phyloP scores from a whole-genome alignment of 2,797 vertebrate genomes.

The Pseudocheirus occidentalis region DNA sequence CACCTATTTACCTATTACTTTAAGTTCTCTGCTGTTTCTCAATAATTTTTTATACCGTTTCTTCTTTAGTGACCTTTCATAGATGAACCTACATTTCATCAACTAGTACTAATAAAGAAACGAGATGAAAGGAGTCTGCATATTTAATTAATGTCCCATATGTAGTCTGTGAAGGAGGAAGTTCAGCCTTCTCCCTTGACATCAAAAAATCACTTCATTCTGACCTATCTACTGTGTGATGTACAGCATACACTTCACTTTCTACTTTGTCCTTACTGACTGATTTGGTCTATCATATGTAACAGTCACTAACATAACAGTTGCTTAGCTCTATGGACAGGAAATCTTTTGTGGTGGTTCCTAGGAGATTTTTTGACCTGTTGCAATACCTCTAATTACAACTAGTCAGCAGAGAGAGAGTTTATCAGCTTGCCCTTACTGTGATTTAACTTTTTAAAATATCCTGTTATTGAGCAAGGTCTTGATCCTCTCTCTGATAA shows the following conservation, averaged over 20 bases:
- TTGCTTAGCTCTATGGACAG: background rate
- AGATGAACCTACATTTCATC: background rate
- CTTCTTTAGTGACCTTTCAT: background rate
- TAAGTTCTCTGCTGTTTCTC: background rate
- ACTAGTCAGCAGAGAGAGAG: background rate
- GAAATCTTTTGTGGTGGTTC: background rate
- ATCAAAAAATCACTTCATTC: background rate
- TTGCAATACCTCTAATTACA: background rate
- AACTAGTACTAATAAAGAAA: constrained; percentile 41
- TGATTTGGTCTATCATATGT: background rate
- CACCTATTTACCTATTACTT: background rate
- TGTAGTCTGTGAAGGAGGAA: background rate
- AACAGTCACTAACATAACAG: background rate
- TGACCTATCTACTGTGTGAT: background rate
- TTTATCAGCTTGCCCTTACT: background rate
- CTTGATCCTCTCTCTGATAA: background rate
- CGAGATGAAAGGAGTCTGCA: background rate
- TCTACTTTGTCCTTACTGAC: background rate
- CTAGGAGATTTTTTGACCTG: background rate
- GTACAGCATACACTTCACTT: constrained; percentile 17
- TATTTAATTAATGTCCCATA: constrained; percentile 56
- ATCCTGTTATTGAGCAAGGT: background rate
- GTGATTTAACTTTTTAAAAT: background rate
- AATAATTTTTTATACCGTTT: no score
- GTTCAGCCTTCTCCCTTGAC: constrained; percentile 35